Percentiles rank a stretch among this genome's conserved stretches.
phyloP scores from a whole-genome alignment of 2,113 vertebrate genomes.

The Vidua chalybeata region DNA sequence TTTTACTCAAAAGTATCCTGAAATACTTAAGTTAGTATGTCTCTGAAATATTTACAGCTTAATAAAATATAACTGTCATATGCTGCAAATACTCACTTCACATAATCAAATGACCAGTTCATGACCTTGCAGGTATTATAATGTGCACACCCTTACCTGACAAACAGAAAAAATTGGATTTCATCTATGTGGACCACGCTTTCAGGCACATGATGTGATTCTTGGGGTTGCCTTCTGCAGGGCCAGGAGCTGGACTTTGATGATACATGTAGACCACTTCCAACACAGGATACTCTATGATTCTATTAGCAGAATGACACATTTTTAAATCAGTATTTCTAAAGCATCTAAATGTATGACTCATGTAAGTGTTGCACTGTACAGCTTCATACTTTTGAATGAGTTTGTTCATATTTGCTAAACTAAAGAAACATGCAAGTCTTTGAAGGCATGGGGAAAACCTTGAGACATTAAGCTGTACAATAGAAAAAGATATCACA shows the following conservation, averaged over 20 bases:
- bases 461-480: background rate
- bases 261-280: too few species aligned
- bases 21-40: background rate
- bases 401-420: background rate
- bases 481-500: background rate
- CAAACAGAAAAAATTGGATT: background rate
- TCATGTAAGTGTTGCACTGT: fast-evolving
- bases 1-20: background rate
- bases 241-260: background rate
- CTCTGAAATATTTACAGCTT: background rate
- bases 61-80: background rate
- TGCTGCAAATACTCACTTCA: background rate
- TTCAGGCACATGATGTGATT: background rate
- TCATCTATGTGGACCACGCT: background rate
- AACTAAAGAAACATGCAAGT: background rate
- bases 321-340: background rate
- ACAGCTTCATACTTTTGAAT: background rate
- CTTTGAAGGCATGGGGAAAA: background rate
- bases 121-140: background rate
- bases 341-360: background rate
- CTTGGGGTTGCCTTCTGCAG: background rate
- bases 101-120: background rate
- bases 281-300: background rate
- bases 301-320: background rate
- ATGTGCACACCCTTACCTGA: background rate